These are phyloP conservation scores for Tenthredo notha DNA, from an alignment of 2,888 invertebrate species.

Conservation along the genomic window DNA sequence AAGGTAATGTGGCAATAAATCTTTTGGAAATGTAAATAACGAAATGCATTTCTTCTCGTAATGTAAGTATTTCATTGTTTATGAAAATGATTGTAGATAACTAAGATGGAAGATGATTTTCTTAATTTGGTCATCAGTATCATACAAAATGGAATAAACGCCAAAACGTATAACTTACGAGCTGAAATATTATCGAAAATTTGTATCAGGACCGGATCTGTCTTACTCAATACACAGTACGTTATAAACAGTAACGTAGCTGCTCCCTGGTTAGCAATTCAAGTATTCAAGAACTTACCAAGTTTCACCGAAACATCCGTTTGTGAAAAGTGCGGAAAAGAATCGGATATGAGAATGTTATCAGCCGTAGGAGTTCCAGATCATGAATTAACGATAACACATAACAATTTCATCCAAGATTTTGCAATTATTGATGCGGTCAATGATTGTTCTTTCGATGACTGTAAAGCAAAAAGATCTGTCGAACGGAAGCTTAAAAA, in stretches of 20 bases:
- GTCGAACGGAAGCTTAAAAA: background rate
- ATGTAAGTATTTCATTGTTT: background rate
- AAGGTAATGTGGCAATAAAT: background rate
- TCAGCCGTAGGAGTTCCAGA: constrained; percentile 18
- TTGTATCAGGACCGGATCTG: background rate
- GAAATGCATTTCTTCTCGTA: background rate
- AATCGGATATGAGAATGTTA: background rate
- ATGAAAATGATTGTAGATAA: background rate
- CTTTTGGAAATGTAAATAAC: constrained; percentile 11
- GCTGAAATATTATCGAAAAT: constrained; percentile 12
- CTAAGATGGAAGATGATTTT: background rate
- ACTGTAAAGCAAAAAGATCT: background rate
- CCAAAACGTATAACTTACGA: constrained; percentile 12
- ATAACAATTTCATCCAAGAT: background rate
- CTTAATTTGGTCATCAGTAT: background rate
- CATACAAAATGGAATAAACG: constrained; percentile 1
- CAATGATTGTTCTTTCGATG: background rate
- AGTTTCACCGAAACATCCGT: constrained; percentile 26
- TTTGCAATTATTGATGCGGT: background rate
- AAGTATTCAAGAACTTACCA: background rate
- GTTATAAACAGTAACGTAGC: constrained; percentile 1
- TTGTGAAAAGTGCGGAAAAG: constrained; percentile 11
- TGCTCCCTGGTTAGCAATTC: constrained; percentile 1
- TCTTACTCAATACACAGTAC: constrained; percentile 15
- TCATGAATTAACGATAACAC: background rate